Percentiles rank a stretch among this genome's conserved stretches.
Conservation (phyloP, 2,113 vertebrate species). For the Cyphomyrus discorhynchus region DNA sequence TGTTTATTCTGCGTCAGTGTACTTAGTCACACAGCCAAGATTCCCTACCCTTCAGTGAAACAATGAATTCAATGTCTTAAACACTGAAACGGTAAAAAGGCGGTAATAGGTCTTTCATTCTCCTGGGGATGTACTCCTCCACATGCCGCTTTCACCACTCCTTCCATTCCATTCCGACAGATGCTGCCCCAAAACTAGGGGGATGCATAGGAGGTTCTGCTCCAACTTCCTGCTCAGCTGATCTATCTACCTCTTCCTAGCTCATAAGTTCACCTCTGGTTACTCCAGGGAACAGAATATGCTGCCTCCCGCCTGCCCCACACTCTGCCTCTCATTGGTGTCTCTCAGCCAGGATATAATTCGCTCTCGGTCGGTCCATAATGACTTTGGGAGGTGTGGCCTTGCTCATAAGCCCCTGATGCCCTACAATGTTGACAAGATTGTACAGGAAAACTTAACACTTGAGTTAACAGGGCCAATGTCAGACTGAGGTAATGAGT, state of each 20-base stretch:
- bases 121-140: background rate
- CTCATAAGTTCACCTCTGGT: background rate
- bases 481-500: background rate
- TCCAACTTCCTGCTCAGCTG: background rate
- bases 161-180: background rate
- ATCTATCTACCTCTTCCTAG: background rate
- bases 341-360: background rate
- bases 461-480: background rate
- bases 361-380: background rate
- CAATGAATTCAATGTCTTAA: conserved; percentile 7
- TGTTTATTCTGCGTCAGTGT: conserved; percentile 9
- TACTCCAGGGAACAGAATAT: background rate
- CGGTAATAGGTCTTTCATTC: background rate
- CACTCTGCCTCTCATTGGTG: background rate
- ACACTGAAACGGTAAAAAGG: background rate
- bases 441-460: background rate
- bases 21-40: background rate
- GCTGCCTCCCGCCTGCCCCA: background rate
- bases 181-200: background rate
- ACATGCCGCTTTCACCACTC: background rate
- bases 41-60: conserved; percentile 9
- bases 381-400: background rate
- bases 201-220: background rate
- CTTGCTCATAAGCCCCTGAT: background rate
- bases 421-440: background rate